Percentiles rank a stretch among this genome's conserved stretches.
phyloP scores from a whole-genome alignment of 1,140 invertebrate species.

The Panagrolaimus sp. region DNA sequence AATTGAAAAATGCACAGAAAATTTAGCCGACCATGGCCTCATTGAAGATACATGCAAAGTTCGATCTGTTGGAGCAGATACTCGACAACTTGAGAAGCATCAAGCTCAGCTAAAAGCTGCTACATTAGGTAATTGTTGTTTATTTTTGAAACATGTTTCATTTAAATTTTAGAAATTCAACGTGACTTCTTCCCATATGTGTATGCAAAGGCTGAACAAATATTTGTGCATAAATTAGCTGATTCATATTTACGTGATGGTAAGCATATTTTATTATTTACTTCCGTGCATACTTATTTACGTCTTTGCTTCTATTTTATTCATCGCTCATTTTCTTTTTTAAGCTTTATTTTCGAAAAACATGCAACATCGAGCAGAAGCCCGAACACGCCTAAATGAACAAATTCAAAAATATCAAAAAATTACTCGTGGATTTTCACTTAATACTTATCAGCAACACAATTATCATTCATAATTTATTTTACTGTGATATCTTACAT shows the following conservation, averaged over 20 bases:
- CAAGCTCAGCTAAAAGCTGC: constrained; percentile 4
- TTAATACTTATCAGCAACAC: background rate
- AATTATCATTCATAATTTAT: too few species aligned
- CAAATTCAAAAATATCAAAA: constrained; percentile 19
- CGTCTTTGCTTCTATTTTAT: too few species aligned
- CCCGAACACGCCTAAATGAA: constrained; percentile 21
- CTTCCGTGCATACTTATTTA: too few species aligned
- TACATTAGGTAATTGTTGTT: constrained; percentile 18
- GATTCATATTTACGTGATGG: constrained; percentile 30
- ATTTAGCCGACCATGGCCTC: constrained; percentile 20
- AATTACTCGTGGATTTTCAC: background rate
- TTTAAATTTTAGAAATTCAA: constrained; percentile 19
- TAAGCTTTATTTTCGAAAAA: constrained; percentile 26
- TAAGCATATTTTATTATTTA: constrained; percentile 15
- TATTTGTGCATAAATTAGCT: constrained; percentile 24
- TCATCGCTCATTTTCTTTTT: background rate
- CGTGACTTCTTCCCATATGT: constrained; percentile 33
- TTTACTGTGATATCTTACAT: too few species aligned
- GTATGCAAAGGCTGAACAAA: constrained; percentile 29
- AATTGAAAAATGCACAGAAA: constrained; percentile 21
- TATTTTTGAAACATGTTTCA: background rate
- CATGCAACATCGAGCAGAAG: constrained; percentile 16
- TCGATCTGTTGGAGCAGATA: constrained; percentile 24
- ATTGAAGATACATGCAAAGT: constrained; percentile 20
- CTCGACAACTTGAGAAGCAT: constrained; percentile 23